Percentiles rank a stretch among this genome's conserved stretches.
These are phyloP conservation scores for Acronicta aceris DNA, from an alignment of 2,888 invertebrate species.

Conservation along the genomic window DNA sequence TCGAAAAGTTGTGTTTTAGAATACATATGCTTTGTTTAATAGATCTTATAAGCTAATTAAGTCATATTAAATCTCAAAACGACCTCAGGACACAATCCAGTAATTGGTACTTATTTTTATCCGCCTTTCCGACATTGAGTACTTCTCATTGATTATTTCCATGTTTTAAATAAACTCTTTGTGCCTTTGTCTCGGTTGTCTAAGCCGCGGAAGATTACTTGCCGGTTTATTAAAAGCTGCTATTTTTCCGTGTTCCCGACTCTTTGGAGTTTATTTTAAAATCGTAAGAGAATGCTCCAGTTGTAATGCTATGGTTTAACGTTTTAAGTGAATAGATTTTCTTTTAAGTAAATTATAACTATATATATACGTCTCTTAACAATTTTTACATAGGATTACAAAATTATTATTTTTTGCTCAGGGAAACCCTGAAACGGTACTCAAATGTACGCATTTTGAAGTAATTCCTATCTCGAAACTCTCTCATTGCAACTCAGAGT, in stretches of 20 bases:
- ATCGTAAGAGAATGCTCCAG: conserved; percentile 13
- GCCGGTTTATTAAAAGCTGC: conserved; percentile 56
- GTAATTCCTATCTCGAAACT: too few species aligned
- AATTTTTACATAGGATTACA: too few species aligned
- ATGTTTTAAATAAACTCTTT: conserved; percentile 66
- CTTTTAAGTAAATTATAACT: not conserved
- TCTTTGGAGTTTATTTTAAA: conserved; percentile 32
- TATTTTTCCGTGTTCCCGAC: conserved; percentile 41
- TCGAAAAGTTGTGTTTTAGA: too few species aligned
- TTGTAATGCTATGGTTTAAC: conserved; percentile 9
- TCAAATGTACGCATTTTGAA: too few species aligned
- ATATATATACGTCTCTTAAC: too few species aligned
- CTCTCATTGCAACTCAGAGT: too few species aligned
- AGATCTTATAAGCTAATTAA: too few species aligned
- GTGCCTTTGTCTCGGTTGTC: conserved; percentile 63
- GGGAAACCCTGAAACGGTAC: too few species aligned
- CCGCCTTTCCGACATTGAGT: conserved; percentile 8
- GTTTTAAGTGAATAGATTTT: not conserved
- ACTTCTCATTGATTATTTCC: conserved; percentile 65
- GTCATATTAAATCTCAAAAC: not conserved
- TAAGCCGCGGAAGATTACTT: conserved; percentile 60
- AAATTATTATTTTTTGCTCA: too few species aligned
- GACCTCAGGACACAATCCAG: not conserved
- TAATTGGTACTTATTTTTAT: conserved; percentile 7
- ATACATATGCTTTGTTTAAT: too few species aligned